Evolutionary conservation across 2,797 vertebrate genomes (phyloP), one percentile per base, ranked within the genome.

Genomic region (Nyctibius grandis): DNA sequence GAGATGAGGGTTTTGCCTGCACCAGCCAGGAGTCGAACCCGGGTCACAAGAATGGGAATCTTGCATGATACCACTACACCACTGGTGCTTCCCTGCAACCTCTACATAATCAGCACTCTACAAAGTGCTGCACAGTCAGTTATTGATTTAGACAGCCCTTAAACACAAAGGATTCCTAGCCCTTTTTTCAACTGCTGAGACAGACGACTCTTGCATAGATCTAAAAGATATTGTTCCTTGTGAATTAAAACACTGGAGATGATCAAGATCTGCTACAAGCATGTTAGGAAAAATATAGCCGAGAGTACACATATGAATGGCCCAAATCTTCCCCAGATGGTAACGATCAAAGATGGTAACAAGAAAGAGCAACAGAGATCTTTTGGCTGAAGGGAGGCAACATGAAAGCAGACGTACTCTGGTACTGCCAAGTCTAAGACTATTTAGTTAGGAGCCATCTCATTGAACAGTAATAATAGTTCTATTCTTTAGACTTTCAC

Each of bases 11-110:
- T 3, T 38, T 36, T 5, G n/a, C 0, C 18, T 88, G 84, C 99
- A 99, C 99, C 99, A 99, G 99, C 99, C 99, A 98, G 99, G 99
- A 99, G 99, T 99, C 98, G 99, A 99, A 99, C 99, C 99, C 98
- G 98, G 99, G 99, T 99, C 99, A 98, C 99, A 99, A 99, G 99
- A 99, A 99, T 99, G 99, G 99, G 99, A 99, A 99, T 99, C 99
- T 99, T 99, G 99, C 99, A 99, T 99, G 99, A 99, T 99, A 99
- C 94, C 95, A 96, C 94, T 95, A 94, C 91, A 95, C 93, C 95
- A 96, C 96, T 88, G 67, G 59, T 91, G 91, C 90, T 25, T 14
- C 16, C 6, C 6, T 29, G 0, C 0, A 4, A 0, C 0, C 0
- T 0, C 0, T 0, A 0, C 0, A 0, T 2, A 61, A 34, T 2